phyloP scores from a whole-genome alignment of 37 sponge, comb jelly and placozoan species.

The Oscarella lobularis region DNA sequence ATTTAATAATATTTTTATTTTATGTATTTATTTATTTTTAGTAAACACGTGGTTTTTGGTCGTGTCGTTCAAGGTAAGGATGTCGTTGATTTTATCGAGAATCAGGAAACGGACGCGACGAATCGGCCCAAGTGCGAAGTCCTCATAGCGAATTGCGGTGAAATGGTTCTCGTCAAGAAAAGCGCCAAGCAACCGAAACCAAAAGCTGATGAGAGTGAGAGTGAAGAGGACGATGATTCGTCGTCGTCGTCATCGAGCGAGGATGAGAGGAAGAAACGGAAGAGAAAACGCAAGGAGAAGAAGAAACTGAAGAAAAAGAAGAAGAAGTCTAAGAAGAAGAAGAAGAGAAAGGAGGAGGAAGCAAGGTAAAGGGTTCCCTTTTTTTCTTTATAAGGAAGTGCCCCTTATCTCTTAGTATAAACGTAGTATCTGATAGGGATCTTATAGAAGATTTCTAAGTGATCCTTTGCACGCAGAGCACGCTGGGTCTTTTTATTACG shows the following conservation, averaged over 20 bases:
- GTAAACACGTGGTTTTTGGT: slow-evolving; percentile 94
- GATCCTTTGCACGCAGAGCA: too few relatives aligned
- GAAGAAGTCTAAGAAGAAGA: slow-evolving; percentile 13
- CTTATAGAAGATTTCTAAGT: too few relatives aligned
- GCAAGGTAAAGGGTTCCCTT: too few relatives aligned
- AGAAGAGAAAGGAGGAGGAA: slow-evolving; percentile 20
- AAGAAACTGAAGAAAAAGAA: slow-evolving; percentile 11
- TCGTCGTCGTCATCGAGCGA: neutral
- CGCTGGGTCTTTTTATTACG: too few relatives aligned
- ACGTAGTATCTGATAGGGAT: too few relatives aligned
- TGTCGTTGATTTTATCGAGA: slow-evolving; percentile 72
- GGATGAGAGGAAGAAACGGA: slow-evolving; percentile 8
- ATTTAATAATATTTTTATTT: neutral
- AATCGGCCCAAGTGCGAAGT: slow-evolving; percentile 81
- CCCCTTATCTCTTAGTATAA: too few relatives aligned
- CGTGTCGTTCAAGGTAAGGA: slow-evolving; percentile 63
- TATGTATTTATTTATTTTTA: slow-evolving; percentile 9
- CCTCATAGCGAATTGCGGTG: slow-evolving; percentile 66
- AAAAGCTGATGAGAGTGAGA: too few relatives aligned
- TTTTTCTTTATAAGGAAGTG: too few relatives aligned
- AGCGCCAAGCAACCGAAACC: too few relatives aligned
- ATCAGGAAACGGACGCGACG: slow-evolving; percentile 64
- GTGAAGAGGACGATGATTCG: slow-evolving; percentile 15
- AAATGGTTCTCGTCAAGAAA: slow-evolving; percentile 53
- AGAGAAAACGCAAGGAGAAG: slow-evolving; percentile 11